Evolutionary conservation across 1,140 invertebrate genomes (phyloP), one percentile per base, ranked within the genome.

Genomic region (Scaptomyza montana): DNA sequence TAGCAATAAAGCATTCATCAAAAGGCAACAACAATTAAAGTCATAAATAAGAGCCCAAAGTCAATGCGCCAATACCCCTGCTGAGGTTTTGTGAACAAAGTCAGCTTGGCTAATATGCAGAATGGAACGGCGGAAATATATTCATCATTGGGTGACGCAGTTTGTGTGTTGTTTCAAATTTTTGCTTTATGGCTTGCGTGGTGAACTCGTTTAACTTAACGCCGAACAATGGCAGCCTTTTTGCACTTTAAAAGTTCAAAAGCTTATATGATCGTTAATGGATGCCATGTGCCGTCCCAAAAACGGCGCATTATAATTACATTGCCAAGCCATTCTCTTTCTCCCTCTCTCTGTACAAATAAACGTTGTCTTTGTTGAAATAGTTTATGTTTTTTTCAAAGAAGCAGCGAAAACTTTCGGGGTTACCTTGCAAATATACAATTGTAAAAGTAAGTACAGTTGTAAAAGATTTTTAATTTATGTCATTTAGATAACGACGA

Each of bases 241-340:
- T 86, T 68, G 62, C 49, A 53, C 64, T 69, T 71, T 77, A 68
- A 56, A 59, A 62, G 47, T 78, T 47, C 28, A 47, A 54, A 65
- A 87, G 75, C 74, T 86, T 78, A 87, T 87, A 78, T 66, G 47
- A 33, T 62, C 62, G 25, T 81, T 77, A 78, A 81, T 76, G 59
- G 45, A 64, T n/a, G 47, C 36, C 30, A 47, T 67, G 46, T 57
- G 46, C 30, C 21, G 45, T 39, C 19, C 51, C 41, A 19, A 50
- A 30, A 47, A 36, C 33, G 21, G 21, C 28, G 55, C 19, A 5
- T 5, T 54, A 54, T 21, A 60, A 72, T 53, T 59, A 25, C 57
- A 25, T 56, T 5, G 2, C 9, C 19, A 45, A 2, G n/a, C 2
- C 5, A 3, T 41, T 50, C 19, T 6, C 19, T 36, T 7, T 36